Conservation (phyloP, 64 coral and sea anemone species). For the Dendrophyllia cribrosa region DNA sequence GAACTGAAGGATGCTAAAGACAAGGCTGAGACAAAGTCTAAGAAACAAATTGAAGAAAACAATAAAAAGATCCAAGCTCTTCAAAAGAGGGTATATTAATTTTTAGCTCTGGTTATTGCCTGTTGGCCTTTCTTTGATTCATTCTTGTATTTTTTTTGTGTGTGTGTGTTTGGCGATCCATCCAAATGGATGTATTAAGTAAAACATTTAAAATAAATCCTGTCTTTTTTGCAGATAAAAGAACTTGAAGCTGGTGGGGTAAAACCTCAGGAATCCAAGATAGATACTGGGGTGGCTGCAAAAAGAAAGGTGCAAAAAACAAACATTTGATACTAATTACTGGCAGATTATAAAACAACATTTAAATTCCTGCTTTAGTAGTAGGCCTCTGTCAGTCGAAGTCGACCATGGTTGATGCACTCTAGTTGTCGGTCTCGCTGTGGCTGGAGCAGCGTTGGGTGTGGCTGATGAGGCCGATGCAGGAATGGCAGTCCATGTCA, state of each 20-base stretch:
- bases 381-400: too few species aligned
- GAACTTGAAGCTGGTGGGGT: slow-evolving; percentile 83
- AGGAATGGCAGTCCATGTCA: too few species aligned
- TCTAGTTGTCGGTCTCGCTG: too few species aligned
- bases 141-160: too few species aligned
- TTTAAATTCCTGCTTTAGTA: too few species aligned
- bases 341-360: too few species aligned
- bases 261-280: slow-evolving; percentile 76
- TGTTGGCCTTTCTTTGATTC: too few species aligned
- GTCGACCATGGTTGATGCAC: too few species aligned
- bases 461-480: too few species aligned
- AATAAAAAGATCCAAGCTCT: slow-evolving; percentile 97
- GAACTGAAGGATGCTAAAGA: slow-evolving; percentile 90
- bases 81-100: slow-evolving; percentile 89
- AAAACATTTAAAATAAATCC: not conserved
- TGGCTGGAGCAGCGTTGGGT: too few species aligned
- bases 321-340: too few species aligned
- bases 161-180: not conserved
- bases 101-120: not conserved
- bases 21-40: slow-evolving; percentile 87
- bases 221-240: slow-evolving; percentile 78
- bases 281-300: slow-evolving; percentile 51
- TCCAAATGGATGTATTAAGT: not conserved
- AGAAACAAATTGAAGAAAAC: slow-evolving; percentile 90
- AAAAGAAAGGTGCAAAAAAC: slow-evolving; percentile 38